These are phyloP conservation scores for Gallinago nigripennis DNA, from an alignment of 2,797 vertebrate species.

Conservation along the genomic window DNA sequence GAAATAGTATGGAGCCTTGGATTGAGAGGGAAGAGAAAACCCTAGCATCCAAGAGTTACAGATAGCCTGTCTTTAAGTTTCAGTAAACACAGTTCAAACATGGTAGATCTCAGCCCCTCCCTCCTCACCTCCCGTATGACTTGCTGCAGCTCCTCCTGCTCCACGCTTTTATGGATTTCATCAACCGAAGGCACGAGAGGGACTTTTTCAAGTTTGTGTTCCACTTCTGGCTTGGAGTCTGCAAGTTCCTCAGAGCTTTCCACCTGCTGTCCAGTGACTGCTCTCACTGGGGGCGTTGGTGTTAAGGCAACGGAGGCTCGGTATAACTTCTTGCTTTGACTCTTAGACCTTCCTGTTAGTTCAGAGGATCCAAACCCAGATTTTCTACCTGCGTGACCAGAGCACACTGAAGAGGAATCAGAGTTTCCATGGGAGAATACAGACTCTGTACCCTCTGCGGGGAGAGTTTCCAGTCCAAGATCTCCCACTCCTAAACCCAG, in stretches of 20 bases:
- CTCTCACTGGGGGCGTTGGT: slow-evolving; percentile 81
- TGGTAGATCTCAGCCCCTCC: not conserved
- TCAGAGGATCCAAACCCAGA: slow-evolving; percentile 56
- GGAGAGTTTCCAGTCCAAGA: slow-evolving; percentile 72
- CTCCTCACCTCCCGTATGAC: slow-evolving; percentile 89
- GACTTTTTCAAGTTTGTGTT: slow-evolving; percentile 57
- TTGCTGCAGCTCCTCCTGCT: slow-evolving; percentile 85
- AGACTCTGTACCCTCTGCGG: slow-evolving; percentile 76
- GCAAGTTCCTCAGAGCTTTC: slow-evolving; percentile 64
- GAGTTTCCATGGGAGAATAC: slow-evolving; percentile 79
- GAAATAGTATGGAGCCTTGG: not conserved
- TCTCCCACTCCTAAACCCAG: slow-evolving; percentile 82
- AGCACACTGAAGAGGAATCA: slow-evolving; percentile 82
- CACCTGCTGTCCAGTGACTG: slow-evolving; percentile 54
- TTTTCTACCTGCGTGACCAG: slow-evolving; percentile 76
- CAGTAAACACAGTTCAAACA: not conserved
- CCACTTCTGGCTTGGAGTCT: slow-evolving; percentile 19
- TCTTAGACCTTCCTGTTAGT: slow-evolving; percentile 50
- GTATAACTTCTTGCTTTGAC: slow-evolving; percentile 80
- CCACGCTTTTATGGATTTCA: slow-evolving; percentile 69
- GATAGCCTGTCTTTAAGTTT: not conserved
- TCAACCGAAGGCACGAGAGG: slow-evolving; percentile 33
- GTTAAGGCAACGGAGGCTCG: slow-evolving; percentile 88
- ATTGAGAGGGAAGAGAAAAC: not conserved
- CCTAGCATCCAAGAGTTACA: not conserved